Evolutionary conservation across 2,888 invertebrate species (phyloP), one percentile per base, ranked within the genome.

Genomic region (Melinopterus prodromus): DNA sequence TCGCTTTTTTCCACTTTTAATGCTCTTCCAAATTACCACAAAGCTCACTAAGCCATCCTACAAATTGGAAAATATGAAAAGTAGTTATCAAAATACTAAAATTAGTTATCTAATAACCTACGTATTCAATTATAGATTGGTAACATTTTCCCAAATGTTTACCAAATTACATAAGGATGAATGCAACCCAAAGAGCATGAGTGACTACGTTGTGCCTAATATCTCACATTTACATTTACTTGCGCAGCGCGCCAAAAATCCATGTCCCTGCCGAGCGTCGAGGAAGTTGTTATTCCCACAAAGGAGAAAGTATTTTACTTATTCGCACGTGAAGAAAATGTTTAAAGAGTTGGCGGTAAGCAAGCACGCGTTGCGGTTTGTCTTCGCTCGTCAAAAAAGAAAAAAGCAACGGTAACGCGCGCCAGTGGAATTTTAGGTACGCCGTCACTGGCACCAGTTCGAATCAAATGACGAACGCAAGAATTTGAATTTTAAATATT

Each of bases 321-420:
- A 86, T 83, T 85, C 85, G 85, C 87, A 87, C 87, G 87, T 87
- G 87, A 88, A 87, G 85, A 86, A 87, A 87, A 87, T 87, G 86
- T 87, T 87, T 86, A 87, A 87, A 87, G 86, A 85, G 86, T 85
- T 80, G 81, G 80, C 85, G 84, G 53, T 53, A 53, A 53, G 86
- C 85, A 85, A 86, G 86, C 85, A 87, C 84, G 83, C 85, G 82
- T 82, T 82, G 83, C 78, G 76, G 79, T 74, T 76, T 53, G 37
- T 74, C 71, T 77, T 77, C 71, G 38, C 72, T 76, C 77, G 80
- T 78, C 77, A 76, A 82, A 81, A 78, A 79, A 53, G 53, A 53
- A 53, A 26, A 26, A 26, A 53, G 9, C 53, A 38, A 71, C 78
- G 69, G 15, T 70, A 75, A 37, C n/a, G 37, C 2, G 26, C 26